Conservation (phyloP, 2,797 vertebrate genomes). For the Kryptolebias ocellatus region DNA sequence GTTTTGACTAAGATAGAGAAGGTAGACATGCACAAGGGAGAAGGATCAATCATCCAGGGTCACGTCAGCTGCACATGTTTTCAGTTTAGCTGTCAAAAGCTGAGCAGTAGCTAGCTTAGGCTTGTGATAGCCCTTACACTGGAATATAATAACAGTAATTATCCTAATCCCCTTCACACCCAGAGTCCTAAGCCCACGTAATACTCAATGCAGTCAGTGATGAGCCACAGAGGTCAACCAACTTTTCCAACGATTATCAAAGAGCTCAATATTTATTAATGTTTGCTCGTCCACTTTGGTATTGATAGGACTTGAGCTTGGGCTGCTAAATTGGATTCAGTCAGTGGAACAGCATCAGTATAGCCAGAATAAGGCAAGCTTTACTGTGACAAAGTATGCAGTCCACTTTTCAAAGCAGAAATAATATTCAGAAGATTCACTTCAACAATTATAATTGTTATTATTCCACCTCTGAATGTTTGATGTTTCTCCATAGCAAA, state of each 20-base stretch:
- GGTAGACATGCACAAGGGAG: constrained; percentile 31
- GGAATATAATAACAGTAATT: constrained; percentile 83
- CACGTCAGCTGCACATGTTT: constrained; percentile 68
- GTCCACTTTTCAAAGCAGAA: constrained; percentile 41
- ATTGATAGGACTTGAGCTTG: constrained; percentile 49
- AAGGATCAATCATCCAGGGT: constrained; percentile 71
- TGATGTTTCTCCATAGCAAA: constrained; percentile 46
- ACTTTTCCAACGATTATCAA: constrained; percentile 75
- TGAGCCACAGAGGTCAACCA: constrained; percentile 76
- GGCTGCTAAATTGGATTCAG: constrained; percentile 59
- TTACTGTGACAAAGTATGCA: constrained; percentile 29
- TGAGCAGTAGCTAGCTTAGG: constrained; percentile 52
- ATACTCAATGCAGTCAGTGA: constrained; percentile 61
- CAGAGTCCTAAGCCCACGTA: constrained; percentile 57
- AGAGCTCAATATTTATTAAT: constrained; percentile 70
- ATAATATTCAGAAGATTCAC: constrained; percentile 42
- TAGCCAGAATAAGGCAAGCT: constrained; percentile 22
- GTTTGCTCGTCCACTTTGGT: constrained; percentile 58
- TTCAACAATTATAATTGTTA: constrained; percentile 36
- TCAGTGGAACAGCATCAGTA: constrained; percentile 43
- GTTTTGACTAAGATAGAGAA: constrained; percentile 31
- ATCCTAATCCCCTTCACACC: constrained; percentile 79
- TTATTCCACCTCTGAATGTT: constrained; percentile 41
- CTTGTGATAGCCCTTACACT: constrained; percentile 66
- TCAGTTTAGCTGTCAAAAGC: constrained; percentile 80